Conservation (phyloP, 2,888 invertebrate genomes). For the Chloromyia formosa region DNA sequence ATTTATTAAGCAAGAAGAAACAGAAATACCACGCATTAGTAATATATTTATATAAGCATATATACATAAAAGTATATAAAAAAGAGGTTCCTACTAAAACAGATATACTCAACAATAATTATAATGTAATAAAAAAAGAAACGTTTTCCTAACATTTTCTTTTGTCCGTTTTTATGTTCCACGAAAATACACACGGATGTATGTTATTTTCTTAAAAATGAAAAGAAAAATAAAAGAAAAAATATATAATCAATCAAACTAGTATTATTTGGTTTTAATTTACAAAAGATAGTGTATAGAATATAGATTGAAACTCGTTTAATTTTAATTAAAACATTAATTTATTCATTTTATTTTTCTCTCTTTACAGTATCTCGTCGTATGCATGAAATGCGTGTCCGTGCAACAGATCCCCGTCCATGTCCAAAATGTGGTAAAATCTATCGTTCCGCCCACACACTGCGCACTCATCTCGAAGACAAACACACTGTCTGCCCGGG, state of each 20-base stretch:
- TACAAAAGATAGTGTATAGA: too few species aligned
- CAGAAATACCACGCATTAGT: constrained; percentile 11
- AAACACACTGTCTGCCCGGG: constrained; percentile 94
- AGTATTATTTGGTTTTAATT: constrained; percentile 18
- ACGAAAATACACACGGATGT: constrained; percentile 47
- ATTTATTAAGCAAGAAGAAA: neutral
- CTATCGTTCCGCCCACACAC: constrained; percentile 89
- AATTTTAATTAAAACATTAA: constrained; percentile 24
- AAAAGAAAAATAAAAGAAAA: constrained; percentile 42
- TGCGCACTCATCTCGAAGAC: constrained; percentile 90
- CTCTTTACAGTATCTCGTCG: constrained; percentile 73
- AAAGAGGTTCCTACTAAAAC: constrained; percentile 64
- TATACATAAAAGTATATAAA: constrained; percentile 57
- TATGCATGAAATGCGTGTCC: constrained; percentile 85
- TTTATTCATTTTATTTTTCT: constrained; percentile 30
- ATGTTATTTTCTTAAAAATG: constrained; percentile 33
- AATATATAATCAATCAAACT: constrained; percentile 44
- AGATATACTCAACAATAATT: constrained; percentile 50
- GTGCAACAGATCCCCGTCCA: constrained; percentile 91
- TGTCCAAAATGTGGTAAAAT: constrained; percentile 94
- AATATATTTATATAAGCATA: constrained; percentile 40
- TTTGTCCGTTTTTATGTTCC: constrained; percentile 36
- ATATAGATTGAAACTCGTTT: too few species aligned
- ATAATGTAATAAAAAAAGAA: constrained; percentile 19
- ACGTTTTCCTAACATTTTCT: neutral